Conservation (phyloP, 2,113 vertebrate genomes). For the Phylloscopus trochilus region DNA sequence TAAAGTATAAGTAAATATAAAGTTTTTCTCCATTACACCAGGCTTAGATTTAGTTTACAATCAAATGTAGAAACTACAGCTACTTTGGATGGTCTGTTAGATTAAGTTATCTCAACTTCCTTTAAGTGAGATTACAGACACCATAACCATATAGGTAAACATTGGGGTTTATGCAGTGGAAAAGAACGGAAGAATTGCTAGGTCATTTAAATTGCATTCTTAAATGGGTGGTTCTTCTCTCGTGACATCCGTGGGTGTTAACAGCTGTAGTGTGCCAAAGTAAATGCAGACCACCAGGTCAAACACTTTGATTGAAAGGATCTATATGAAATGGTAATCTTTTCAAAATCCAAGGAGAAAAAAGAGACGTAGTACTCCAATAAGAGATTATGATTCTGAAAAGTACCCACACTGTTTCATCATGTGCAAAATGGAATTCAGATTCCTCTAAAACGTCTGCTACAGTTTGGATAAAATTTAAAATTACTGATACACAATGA, state of each 20-base stretch:
- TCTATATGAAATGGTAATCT: neutral
- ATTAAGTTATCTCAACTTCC: neutral
- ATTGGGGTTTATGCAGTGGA: neutral
- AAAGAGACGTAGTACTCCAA: neutral
- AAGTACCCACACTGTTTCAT: neutral
- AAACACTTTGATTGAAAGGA: neutral
- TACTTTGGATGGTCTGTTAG: neutral
- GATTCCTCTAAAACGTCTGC: neutral
- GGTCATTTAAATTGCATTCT: neutral
- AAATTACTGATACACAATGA: neutral
- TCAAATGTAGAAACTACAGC: neutral
- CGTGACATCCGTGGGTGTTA: neutral
- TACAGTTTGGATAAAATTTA: neutral
- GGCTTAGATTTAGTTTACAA: neutral
- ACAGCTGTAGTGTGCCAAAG: neutral
- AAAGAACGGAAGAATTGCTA: neutral
- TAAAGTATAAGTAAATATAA: neutral
- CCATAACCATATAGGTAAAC: neutral
- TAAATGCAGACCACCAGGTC: neutral
- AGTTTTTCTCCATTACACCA: neutral
- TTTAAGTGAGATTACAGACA: neutral
- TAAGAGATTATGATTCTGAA: neutral
- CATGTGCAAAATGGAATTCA: neutral
- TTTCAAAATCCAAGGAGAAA: neutral
- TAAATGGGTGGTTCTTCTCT: neutral